A percentile compares a stretch with the other conserved stretches of the same genome.
These are phyloP conservation scores for Netelia virgata DNA, from an alignment of 2,888 invertebrate species.

Conservation along the genomic window DNA sequence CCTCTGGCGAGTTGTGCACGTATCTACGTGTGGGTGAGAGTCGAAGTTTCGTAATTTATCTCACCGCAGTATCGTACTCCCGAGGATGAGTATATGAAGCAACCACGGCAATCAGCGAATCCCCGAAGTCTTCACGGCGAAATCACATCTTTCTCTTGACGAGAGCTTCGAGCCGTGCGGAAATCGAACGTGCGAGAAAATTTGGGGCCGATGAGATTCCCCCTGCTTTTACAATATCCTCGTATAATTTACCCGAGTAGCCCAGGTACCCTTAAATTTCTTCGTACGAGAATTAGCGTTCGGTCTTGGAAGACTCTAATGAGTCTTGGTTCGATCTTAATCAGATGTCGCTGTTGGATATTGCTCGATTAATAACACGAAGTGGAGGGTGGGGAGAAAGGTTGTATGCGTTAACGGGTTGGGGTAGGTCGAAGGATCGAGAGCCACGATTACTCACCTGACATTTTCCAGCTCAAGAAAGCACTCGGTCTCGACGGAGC, in stretches of 20 bases:
- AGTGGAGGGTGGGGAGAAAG: background rate
- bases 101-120: slow-evolving; percentile 70
- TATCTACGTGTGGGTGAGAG: background rate
- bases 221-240: slow-evolving; percentile 3
- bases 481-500: background rate
- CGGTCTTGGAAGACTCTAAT: slow-evolving; percentile 17
- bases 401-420: background rate
- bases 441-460: slow-evolving; percentile 43
- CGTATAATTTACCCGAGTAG: background rate
- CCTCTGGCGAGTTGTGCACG: slow-evolving; percentile 41
- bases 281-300: background rate
- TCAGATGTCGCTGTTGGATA: slow-evolving; percentile 16
- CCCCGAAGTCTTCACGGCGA: slow-evolving; percentile 69
- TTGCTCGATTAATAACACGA: slow-evolving; percentile 42
- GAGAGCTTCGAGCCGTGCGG: slow-evolving; percentile 15
- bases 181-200: slow-evolving; percentile 39
- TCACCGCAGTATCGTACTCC: slow-evolving; percentile 60
- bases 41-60: slow-evolving; percentile 71
- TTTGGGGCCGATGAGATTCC: slow-evolving; percentile 23
- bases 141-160: slow-evolving; percentile 59
- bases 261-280: background rate
- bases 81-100: slow-evolving; percentile 32
- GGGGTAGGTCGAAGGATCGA: slow-evolving; percentile 21
- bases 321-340: slow-evolving; percentile 35
- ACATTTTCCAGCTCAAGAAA: slow-evolving; percentile 47